Percentiles rank a stretch among this genome's conserved stretches.
These are phyloP conservation scores for Okamejei kenojei DNA, from an alignment of 2,797 vertebrate species.

Conservation along the genomic window DNA sequence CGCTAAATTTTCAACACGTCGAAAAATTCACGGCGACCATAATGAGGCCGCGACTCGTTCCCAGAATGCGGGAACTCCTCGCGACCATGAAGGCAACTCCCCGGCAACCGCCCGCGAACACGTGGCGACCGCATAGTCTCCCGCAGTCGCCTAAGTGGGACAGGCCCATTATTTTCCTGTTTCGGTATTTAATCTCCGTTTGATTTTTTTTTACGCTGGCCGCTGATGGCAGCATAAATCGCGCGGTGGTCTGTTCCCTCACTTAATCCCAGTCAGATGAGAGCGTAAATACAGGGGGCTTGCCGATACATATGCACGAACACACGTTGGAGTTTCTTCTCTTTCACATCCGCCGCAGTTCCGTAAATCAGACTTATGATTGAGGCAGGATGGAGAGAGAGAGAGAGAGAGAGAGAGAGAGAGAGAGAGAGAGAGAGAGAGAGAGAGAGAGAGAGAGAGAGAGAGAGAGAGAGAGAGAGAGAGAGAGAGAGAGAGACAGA, in stretches of 20 bases:
- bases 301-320: not conserved
- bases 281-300: not conserved
- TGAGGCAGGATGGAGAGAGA: not conserved
- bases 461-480: not conserved
- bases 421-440: not conserved
- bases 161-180: not conserved
- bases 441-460: not conserved
- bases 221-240: not conserved
- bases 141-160: too few relatives aligned
- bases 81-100: too few relatives aligned
- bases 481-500: not conserved
- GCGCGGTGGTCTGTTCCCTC: not conserved
- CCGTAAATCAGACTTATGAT: conserved; percentile 29
- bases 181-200: not conserved
- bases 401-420: not conserved
- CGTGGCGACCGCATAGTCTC: too few relatives aligned
- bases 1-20: too few relatives aligned
- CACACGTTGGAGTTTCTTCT: not conserved
- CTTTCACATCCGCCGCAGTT: not conserved
- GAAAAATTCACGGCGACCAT: too few relatives aligned
- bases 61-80: too few relatives aligned
- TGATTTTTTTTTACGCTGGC: not conserved
- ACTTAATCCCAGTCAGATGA: not conserved
- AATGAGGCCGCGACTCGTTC: too few relatives aligned
- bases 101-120: too few relatives aligned